Evolutionary conservation across 1,140 invertebrate genomes (phyloP).

Genomic region (Heterodera schachtii): DNA sequence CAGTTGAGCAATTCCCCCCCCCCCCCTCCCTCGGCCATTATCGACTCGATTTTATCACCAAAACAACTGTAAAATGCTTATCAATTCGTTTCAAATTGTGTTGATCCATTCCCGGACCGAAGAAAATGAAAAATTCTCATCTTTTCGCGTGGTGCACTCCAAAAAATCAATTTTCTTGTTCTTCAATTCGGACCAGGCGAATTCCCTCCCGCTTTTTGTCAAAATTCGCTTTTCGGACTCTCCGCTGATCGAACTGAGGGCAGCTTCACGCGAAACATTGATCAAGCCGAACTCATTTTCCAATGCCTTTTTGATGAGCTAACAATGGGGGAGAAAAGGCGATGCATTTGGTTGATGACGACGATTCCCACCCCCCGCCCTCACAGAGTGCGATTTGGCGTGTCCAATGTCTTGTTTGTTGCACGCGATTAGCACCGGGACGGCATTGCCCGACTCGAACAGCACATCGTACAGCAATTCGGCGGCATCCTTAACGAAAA

Average conservation of each 20-base stretch:
- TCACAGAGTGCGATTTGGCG: constrained; percentile 28
- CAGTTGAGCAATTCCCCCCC: background rate
- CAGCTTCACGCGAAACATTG: constrained; percentile 39
- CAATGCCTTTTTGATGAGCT: constrained; percentile 26
- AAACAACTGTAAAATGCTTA: background rate
- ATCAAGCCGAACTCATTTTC: constrained; percentile 42
- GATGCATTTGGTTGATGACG: background rate
- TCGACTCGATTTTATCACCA: background rate
- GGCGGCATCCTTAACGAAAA: constrained; percentile 42
- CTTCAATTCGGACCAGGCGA: constrained; percentile 34
- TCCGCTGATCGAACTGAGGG: constrained; percentile 35
- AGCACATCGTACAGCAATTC: constrained; percentile 56
- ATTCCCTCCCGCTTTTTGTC: constrained; percentile 29
- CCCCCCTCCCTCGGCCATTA: background rate
- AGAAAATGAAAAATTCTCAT: constrained; percentile 30
- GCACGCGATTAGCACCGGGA: constrained; percentile 47
- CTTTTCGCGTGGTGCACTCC: constrained; percentile 38
- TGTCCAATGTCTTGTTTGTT: constrained; percentile 50
- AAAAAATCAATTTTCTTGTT: constrained; percentile 13
- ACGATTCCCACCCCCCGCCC: no score
- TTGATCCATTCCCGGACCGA: constrained; percentile 35
- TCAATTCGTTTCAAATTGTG: constrained; percentile 24
- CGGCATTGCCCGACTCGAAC: constrained; percentile 24
- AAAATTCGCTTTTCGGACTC: constrained; percentile 21
- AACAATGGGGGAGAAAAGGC: background rate